A percentile compares a stretch with the other conserved stretches of the same genome.
Evolutionary conservation across 2,113 vertebrate species (phyloP).

Genomic region (Megalops atlanticus): DNA sequence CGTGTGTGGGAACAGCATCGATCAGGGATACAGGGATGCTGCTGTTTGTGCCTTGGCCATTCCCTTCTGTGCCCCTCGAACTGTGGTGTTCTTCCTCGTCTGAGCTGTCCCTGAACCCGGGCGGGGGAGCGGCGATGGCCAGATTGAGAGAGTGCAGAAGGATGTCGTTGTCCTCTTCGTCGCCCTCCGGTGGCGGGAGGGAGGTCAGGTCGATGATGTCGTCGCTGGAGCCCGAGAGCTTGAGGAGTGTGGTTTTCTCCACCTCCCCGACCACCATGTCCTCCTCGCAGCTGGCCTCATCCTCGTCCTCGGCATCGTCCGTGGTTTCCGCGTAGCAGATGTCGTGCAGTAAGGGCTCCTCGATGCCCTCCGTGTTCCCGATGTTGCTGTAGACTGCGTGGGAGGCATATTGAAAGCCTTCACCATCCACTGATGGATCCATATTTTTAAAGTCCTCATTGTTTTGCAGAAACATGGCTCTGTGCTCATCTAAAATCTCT

Average conservation of each 20-base stretch:
- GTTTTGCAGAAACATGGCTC: slow-evolving; percentile 76
- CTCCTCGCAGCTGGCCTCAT: slow-evolving; percentile 92
- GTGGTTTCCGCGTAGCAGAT: slow-evolving; percentile 89
- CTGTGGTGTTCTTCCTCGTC: slow-evolving; percentile 86
- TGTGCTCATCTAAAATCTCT: slow-evolving; percentile 75
- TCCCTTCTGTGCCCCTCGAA: slow-evolving; percentile 62
- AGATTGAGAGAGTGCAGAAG: slow-evolving; percentile 89
- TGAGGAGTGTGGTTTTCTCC: slow-evolving; percentile 80
- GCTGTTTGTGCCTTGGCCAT: slow-evolving; percentile 64
- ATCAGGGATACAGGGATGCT: slow-evolving; percentile 93
- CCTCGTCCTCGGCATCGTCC: slow-evolving; percentile 91
- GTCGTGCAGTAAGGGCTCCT: slow-evolving; percentile 88
- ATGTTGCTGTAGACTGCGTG: slow-evolving; percentile 89
- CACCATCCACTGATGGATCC: slow-evolving; percentile 72
- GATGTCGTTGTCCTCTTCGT: slow-evolving; percentile 86
- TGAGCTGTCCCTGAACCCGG: slow-evolving; percentile 90
- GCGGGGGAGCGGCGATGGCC: slow-evolving; percentile 92
- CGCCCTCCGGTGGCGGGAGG: slow-evolving; percentile 87
- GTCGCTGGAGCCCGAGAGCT: slow-evolving; percentile 86
- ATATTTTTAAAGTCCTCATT: slow-evolving; percentile 76
- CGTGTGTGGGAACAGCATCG: slow-evolving; percentile 82
- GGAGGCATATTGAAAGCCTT: slow-evolving; percentile 79
- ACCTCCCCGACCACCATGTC: slow-evolving; percentile 79
- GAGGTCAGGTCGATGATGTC: slow-evolving; percentile 96
- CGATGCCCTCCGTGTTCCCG: slow-evolving; percentile 75